Base-by-base conservation (phyloP, 2,113 vertebrate species). In the Lichenostomus cassidix region DNA sequence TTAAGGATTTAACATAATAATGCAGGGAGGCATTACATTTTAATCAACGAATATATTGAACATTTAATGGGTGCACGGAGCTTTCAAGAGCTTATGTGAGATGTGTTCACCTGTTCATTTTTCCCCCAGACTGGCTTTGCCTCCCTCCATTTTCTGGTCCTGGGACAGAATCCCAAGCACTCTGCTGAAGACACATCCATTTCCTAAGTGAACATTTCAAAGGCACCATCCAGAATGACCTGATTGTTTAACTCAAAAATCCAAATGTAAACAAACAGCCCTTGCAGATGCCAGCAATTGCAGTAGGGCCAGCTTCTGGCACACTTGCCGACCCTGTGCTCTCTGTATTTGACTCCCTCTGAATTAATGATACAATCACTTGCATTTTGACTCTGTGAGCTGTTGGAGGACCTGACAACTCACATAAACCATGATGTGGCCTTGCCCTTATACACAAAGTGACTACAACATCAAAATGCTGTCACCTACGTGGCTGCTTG, bases 61-160 rank as follows among this genome's bases (percentile, higher is more conserved):
- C 52, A 58, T 42, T 25, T 22, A 63, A 35, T 22, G 33, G 12
- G 0, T 35, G 42, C 65, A 65, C 11, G 0, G 0, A 29, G 9
- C 64, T 79, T 82, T 47, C 27, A 29, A 35, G 41, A 21, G 35
- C 39, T 90, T 14, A 52, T 1, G 4, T 28, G 47, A 62, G 41
- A 78, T 12, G 3, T 20, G 4, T 58, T 82, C 24, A 62, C 52
- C 7, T 15, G 33, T 8, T 13, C 7, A 4, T 89, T 83, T 86
- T 49, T 5, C 25, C 37, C 37, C 23, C 24, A 15, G 31, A 46
- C 0, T 87, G 5, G 0, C 28, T 82, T 70, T 78, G 3, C 25
- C 19, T 70, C 22, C 21, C 42, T 82, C 14, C 0, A 1, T 25
- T 22, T 59, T 67, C 31, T 62, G 21, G 29, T 59, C 49, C 70